phyloP scores from a whole-genome alignment of 2,888 invertebrate species.

The Syritta pipiens region DNA sequence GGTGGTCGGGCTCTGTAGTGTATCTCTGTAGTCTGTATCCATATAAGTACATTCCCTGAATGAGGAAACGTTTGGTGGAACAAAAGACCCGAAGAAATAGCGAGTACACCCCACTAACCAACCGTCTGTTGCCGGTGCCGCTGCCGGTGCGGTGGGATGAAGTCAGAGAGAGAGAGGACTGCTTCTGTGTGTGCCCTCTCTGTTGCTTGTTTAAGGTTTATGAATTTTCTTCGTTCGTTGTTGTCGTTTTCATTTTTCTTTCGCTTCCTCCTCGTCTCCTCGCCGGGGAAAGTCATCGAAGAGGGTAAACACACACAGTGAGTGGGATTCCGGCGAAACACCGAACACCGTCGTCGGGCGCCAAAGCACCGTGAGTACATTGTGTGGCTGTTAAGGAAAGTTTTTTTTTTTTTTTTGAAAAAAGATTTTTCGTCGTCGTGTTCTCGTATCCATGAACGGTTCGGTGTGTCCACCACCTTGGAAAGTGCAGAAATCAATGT shows the following conservation, averaged over 20 bases:
- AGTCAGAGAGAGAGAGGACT: background rate
- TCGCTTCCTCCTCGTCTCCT: background rate
- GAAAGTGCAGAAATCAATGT: constrained; percentile 60
- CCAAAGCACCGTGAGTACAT: no score
- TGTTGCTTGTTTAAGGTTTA: constrained; percentile 63
- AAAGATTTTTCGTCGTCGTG: constrained; percentile 41
- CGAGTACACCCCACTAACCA: constrained; percentile 17
- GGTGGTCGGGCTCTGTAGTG: constrained; percentile 5
- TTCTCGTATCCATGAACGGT: constrained; percentile 37
- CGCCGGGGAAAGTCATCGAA: constrained; percentile 4
- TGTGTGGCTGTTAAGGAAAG: constrained; percentile 34
- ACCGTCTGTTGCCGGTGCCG: constrained; percentile 43
- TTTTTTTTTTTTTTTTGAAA: constrained; percentile 2
- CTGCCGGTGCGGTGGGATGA: background rate
- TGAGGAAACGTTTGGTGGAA: constrained; percentile 56
- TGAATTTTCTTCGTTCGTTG: constrained; percentile 13
- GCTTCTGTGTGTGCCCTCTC: constrained; percentile 19
- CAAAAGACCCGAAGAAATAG: constrained; percentile 48
- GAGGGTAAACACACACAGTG: constrained; percentile 4
- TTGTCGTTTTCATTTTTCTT: no score
- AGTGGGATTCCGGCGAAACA: no score
- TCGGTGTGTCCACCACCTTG: no score
- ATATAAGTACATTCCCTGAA: constrained; percentile 48
- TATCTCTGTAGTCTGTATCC: constrained; percentile 19
- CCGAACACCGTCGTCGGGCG: no score